Base-by-base conservation (phyloP, 2,888 invertebrate genomes). In the Hydrotaea cyrtoneurina region DNA sequence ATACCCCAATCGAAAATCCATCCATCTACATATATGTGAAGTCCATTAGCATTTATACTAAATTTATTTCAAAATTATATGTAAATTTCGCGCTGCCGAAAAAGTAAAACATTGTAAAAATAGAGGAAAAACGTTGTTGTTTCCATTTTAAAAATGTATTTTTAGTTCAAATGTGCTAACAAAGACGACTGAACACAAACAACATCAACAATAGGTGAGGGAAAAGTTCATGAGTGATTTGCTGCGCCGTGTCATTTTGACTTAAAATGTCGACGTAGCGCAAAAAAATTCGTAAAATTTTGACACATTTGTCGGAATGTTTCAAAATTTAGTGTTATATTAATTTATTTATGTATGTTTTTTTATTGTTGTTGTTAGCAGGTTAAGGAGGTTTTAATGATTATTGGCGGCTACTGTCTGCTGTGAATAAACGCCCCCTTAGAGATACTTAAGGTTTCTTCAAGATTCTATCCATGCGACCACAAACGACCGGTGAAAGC, bases 301-400 rank as follows among this genome's bases (percentile, higher is more conserved):
- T 50, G 50, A 50, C 50, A 50, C 50, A n/a, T 50, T 50, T n/a
- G n/a, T 50, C n/a, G 50, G 50, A 50, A 50, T 13, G 1, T 43
- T 13, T 3, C 1, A 50, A 50, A 50, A n/a, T 1, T 50, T 50
- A n/a, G 50, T 50, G 50, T 2, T 50, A 15, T n/a, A n/a, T 50
- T 50, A 50, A 50, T 50, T 50, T 50, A 50, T 50, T 50, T 50
- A 50, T 50, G 50, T 50, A n/a, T n/a, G n/a, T n/a, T n/a, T n/a
- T 50, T n/a, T 31, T 50, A 50, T 50, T 50, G 50, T 50, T 50
- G 50, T n/a, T n/a, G 50, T n/a, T 39, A 13, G 7, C 10, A n/a
- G n/a, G 39, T 39, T 39, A 13, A 11, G 8, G 39, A 11, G 3
- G 39, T 3, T 1, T 50, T 15, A 50, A 11, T 43, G 39, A 39